These are phyloP conservation scores for Rhagium mordax DNA, from an alignment of 2,888 invertebrate species.

Conservation along the genomic window DNA sequence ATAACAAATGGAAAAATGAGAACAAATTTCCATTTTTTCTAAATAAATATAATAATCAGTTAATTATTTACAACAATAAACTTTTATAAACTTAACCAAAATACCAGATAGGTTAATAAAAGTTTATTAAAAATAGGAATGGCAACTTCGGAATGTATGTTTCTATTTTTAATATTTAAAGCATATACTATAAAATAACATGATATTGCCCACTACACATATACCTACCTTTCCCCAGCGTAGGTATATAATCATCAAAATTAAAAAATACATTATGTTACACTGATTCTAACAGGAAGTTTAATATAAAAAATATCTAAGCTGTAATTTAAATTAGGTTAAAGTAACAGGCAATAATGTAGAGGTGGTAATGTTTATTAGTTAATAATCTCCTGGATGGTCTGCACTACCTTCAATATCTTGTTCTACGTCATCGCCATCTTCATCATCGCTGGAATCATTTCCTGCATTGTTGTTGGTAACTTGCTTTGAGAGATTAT, in stretches of 20 bases:
- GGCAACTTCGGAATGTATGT: constrained; percentile 59
- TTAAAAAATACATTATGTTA: constrained; percentile 38
- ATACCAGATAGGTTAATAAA: constrained; percentile 41
- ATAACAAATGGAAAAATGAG: constrained; percentile 1
- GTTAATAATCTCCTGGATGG: constrained; percentile 83
- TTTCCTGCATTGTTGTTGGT: constrained; percentile 71
- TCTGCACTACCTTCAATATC: constrained; percentile 85
- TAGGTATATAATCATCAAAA: constrained; percentile 37
- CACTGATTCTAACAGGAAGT: constrained; percentile 48
- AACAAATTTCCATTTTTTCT: constrained; percentile 6
- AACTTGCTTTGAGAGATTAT: constrained; percentile 51
- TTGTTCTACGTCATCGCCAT: constrained; percentile 76
- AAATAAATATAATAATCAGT: constrained; percentile 12
- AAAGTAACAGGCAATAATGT: constrained; percentile 52
- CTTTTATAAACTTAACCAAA: constrained; percentile 58
- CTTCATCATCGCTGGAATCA: constrained; percentile 80
- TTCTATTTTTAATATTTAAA: constrained; percentile 55
- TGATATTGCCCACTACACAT: constrained; percentile 66
- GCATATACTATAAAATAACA: constrained; percentile 56
- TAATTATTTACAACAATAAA: constrained; percentile 58
- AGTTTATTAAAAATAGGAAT: constrained; percentile 48
- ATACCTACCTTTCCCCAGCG: constrained; percentile 50
- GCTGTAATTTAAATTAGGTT: constrained; percentile 52
- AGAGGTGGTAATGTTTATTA: constrained; percentile 37
- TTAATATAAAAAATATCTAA: constrained; percentile 55